Conservation (phyloP, 2,113 vertebrate species). For the Alectura lathami region DNA sequence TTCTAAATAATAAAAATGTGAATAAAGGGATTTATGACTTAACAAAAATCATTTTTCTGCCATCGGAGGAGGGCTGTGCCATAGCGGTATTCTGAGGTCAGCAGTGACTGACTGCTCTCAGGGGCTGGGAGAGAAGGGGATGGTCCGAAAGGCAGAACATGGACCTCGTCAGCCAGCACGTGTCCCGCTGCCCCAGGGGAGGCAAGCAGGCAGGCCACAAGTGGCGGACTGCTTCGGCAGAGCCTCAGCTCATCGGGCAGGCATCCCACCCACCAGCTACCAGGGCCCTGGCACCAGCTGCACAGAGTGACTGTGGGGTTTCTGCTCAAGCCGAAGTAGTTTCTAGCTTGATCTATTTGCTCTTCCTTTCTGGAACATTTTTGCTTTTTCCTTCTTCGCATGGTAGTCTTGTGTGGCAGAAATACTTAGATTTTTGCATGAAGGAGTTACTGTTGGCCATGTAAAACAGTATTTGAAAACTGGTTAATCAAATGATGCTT, state of each 20-base stretch:
- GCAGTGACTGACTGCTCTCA: neutral
- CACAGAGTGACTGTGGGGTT: neutral
- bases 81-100: neutral
- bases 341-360: neutral
- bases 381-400: neutral
- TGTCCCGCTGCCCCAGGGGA: neutral
- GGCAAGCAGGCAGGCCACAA: too few relatives aligned
- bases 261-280: neutral
- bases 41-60: neutral
- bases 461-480: conserved; percentile 23
- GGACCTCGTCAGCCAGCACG: neutral
- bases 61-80: fast-evolving
- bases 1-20: neutral
- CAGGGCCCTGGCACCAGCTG: neutral
- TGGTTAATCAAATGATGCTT: neutral
- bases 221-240: fast-evolving
- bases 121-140: neutral
- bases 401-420: neutral
- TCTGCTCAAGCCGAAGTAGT: neutral
- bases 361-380: neutral
- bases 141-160: too few relatives aligned
- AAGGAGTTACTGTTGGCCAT: neutral
- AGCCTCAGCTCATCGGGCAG: too few relatives aligned
- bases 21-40: neutral
- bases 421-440: neutral